Percentiles rank a stretch among this genome's conserved stretches.
phyloP scores from a whole-genome alignment of 2,888 invertebrate species.

The Drosophila monieri region DNA sequence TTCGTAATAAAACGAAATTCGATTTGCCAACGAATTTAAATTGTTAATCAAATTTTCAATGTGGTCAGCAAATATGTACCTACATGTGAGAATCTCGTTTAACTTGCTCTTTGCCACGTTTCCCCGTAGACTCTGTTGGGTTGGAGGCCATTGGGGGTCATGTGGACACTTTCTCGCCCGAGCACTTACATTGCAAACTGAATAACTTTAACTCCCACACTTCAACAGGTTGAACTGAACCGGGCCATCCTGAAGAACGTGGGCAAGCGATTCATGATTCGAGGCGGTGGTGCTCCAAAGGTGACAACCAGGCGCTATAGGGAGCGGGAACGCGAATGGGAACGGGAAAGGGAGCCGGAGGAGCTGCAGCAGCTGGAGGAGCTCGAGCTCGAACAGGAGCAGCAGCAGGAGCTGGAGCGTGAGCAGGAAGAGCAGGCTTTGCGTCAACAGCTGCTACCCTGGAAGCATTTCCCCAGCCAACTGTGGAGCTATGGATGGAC shows the following conservation, averaged over 20 bases:
- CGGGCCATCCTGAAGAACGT: conserved; percentile 90
- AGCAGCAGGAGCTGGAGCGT: conserved; percentile 7
- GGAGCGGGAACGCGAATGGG: conserved; percentile 46
- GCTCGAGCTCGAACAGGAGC: conserved; percentile 46
- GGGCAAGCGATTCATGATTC: conserved; percentile 87
- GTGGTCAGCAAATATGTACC: conserved; percentile 22
- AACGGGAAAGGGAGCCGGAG: conserved; percentile 48
- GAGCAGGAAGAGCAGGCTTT: conserved; percentile 9
- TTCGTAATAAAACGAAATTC: conserved; percentile 5
- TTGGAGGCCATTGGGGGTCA: not conserved
- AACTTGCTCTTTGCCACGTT: not conserved
- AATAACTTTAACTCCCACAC: conserved; percentile 40
- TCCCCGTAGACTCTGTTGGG: not conserved
- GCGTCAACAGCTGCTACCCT: conserved; percentile 27
- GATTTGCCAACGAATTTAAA: conserved; percentile 15
- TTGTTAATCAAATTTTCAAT: conserved; percentile 22
- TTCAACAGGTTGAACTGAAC: conserved; percentile 87
- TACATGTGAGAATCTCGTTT: conserved; percentile 21
- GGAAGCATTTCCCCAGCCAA: conserved; percentile 35
- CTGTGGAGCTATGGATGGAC: conserved; percentile 31
- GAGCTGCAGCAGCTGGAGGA: conserved; percentile 37
- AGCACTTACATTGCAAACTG: conserved; percentile 55
- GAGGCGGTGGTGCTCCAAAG: conserved; percentile 19
- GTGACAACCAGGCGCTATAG: conserved; percentile 49
- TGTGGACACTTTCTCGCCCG: conserved; percentile 20